Conservation (phyloP, 1,140 invertebrate species). For the Hestina assimilis region DNA sequence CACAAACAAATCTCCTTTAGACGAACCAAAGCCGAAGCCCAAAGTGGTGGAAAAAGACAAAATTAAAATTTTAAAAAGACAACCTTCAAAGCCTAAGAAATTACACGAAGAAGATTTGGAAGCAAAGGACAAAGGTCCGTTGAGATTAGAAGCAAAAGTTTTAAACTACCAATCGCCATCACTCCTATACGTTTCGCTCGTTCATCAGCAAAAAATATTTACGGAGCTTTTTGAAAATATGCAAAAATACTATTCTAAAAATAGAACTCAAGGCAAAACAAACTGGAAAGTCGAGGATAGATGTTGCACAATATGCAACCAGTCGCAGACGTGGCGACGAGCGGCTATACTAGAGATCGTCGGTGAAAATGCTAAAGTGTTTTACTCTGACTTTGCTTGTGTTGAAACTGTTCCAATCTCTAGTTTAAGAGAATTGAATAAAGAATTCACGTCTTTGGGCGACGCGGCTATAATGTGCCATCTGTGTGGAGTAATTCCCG, state of each 20-base stretch:
- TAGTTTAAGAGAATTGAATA: constrained; percentile 62
- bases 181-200: constrained; percentile 75
- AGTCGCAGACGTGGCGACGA: constrained; percentile 76
- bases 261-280: constrained; percentile 35
- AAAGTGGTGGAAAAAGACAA: constrained; percentile 13
- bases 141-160: constrained; percentile 72
- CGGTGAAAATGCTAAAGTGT: constrained; percentile 61
- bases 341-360: constrained; percentile 71
- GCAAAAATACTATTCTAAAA: constrained; percentile 73
- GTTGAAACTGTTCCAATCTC: constrained; percentile 61
- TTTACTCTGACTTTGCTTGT: constrained; percentile 78
- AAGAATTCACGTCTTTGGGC: constrained; percentile 60
- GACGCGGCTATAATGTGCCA: constrained; percentile 78
- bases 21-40: constrained; percentile 27
- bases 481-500: constrained; percentile 78
- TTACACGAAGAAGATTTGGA: constrained; percentile 40
- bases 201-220: constrained; percentile 56
- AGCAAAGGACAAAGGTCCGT: constrained; percentile 72
- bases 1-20: constrained; percentile 43
- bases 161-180: constrained; percentile 74
- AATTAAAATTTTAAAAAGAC: constrained; percentile 29
- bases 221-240: constrained; percentile 63
- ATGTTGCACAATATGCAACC: constrained; percentile 71
- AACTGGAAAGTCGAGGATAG: constrained; percentile 64
- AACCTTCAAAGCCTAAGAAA: constrained; percentile 13